Base-by-base conservation (phyloP, 2,113 vertebrate genomes). In the Muntiacus reevesi region DNA sequence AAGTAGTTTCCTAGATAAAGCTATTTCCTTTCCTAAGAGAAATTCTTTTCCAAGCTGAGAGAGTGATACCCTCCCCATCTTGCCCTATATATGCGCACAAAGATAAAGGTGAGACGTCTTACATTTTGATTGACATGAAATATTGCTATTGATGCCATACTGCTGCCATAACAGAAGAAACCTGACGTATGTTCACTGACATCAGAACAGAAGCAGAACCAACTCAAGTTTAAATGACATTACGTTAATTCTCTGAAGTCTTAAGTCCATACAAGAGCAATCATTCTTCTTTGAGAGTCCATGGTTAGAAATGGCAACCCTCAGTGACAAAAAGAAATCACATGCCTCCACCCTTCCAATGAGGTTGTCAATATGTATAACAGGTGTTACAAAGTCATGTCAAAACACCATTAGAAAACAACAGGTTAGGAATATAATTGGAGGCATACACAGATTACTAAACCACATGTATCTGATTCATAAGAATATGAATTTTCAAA, bases 401-500 rank as follows among this genome's bases (percentile, higher is more conserved):
- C 96, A 96, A 92, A 97, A 96, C 67, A 97, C 76, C 47, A 91
- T 83, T 82, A 94, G 89, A 89, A 94, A 94, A 82, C 89, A 91
- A 83, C 36, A 95, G 55, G 62, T 55, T 60, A 97, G 90, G 87
- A 90, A 84, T 67, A 52, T 90, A 96, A 95, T 85, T 91, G 84
- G 95, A 89, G 64, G 57, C 79, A 96, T 84, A 95, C 60, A 97
- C 52, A 96, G 84, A 89, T 94, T 79, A 89, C 71, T 84, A 92
- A 92, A 85, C 96, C 96, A 89, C 87, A 93, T 57, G 93, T 81
- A 81, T 84, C 64, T 92, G 89, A 95, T 79, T 76, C 62, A 89
- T 11, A 96, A 7, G 91, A 93, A 96, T 83, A 86, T 64, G 36
- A 96, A 89, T 79, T 97, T 96, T 84, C 54, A 93, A 94, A 93